Conservation (phyloP, 2,113 vertebrate species). For the Pycnonotus jocosus region DNA sequence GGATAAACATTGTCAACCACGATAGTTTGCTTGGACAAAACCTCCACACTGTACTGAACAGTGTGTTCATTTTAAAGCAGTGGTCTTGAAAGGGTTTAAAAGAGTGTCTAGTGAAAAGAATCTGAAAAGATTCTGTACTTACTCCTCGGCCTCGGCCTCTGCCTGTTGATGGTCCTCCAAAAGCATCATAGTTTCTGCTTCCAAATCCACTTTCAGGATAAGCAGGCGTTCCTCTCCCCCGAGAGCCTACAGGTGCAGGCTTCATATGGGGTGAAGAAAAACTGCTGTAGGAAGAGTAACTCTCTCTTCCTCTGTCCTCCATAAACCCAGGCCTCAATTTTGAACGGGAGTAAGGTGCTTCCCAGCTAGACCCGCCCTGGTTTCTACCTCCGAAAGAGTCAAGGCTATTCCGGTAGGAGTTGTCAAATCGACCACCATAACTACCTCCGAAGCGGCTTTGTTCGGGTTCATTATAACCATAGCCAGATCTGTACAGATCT, state of each 20-base stretch:
- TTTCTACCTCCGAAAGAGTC: constrained; percentile 89
- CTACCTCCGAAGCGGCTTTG: constrained; percentile 87
- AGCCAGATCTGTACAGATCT: constrained; percentile 88
- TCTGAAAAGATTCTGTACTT: constrained; percentile 89
- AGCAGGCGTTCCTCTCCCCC: constrained; percentile 87
- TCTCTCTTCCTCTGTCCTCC: constrained; percentile 86
- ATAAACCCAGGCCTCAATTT: constrained; percentile 88
- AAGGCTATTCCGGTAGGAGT: constrained; percentile 85
- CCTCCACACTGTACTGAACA: constrained; percentile 71
- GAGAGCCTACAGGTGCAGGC: constrained; percentile 87
- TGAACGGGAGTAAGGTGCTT: constrained; percentile 83
- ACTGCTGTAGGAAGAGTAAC: constrained; percentile 86
- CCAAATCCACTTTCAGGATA: constrained; percentile 84
- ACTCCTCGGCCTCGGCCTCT: constrained; percentile 89
- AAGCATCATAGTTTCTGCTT: constrained; percentile 87
- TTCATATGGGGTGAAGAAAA: constrained; percentile 85
- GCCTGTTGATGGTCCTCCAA: constrained; percentile 85
- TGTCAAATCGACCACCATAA: constrained; percentile 87
- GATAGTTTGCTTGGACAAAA: constrained; percentile 62
- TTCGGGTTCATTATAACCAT: constrained; percentile 89
- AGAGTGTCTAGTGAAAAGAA: constrained; percentile 87
- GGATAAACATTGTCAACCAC: constrained; percentile 55
- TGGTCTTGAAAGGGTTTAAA: constrained; percentile 86
- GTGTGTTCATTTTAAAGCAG: constrained; percentile 73
- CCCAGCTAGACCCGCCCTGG: constrained; percentile 85